phyloP scores from a whole-genome alignment of 1,140 invertebrate genomes.

The Eufriesea mexicana region DNA sequence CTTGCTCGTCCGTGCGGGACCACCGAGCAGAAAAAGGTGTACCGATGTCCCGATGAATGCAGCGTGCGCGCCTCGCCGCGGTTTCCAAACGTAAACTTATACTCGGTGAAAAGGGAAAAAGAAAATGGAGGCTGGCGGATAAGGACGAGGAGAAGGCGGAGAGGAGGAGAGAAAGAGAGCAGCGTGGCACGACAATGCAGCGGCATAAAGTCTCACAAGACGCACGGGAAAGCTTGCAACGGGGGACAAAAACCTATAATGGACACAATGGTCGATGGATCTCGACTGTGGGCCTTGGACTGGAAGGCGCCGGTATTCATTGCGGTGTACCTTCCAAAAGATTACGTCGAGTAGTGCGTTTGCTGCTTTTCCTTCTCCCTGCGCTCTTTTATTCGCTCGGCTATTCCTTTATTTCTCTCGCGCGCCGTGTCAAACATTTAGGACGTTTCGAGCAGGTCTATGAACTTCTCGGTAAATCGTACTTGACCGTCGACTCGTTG shows the following conservation, averaged over 20 bases:
- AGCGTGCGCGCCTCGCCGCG: conserved; percentile 53
- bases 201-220: conserved; percentile 61
- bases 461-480: too few species aligned
- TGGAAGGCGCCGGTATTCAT: conserved; percentile 67
- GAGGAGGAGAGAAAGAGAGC: conserved; percentile 9
- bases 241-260: conserved; percentile 64
- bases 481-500: too few species aligned
- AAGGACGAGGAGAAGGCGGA: not conserved
- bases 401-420: not conserved
- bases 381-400: not conserved
- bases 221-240: conserved; percentile 51
- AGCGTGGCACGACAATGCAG: conserved; percentile 62
- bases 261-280: conserved; percentile 68
- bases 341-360: conserved; percentile 71
- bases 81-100: conserved; percentile 71
- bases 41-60: conserved; percentile 63
- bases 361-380: conserved; percentile 48
- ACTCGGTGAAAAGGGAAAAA: conserved; percentile 48
- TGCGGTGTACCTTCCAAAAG: conserved; percentile 58
- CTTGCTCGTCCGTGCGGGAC: conserved; percentile 62
- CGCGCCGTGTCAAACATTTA: too few species aligned
- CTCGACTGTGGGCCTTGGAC: conserved; percentile 53
- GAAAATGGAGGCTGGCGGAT: conserved; percentile 4
- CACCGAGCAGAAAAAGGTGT: conserved; percentile 67
- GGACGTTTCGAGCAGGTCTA: too few species aligned